Conservation (phyloP, 2,888 invertebrate species). For the Tenthredo notha region DNA sequence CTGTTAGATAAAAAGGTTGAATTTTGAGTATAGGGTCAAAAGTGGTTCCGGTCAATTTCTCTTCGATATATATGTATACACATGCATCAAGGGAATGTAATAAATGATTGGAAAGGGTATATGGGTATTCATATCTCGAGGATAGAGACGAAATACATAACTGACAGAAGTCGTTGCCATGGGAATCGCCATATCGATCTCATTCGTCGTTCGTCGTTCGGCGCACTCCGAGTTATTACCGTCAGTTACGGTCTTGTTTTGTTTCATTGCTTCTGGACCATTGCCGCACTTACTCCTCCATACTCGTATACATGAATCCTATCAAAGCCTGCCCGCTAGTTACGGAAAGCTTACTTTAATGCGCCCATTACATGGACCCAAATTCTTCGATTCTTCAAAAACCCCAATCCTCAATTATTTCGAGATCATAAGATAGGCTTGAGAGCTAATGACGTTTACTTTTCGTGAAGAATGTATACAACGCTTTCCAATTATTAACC, state of each 20-base stretch:
- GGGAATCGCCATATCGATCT: slow-evolving; percentile 51
- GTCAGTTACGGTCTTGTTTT: slow-evolving; percentile 49
- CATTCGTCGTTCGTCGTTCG: slow-evolving; percentile 45
- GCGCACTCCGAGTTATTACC: slow-evolving; percentile 48
- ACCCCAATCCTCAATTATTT: not conserved
- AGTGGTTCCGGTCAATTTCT: slow-evolving; percentile 29
- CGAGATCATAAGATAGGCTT: not conserved
- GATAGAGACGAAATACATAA: slow-evolving; percentile 15
- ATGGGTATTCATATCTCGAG: slow-evolving; percentile 16
- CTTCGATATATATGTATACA: no score
- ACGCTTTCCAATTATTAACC: not conserved
- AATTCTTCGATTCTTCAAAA: not conserved
- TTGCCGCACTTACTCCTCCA: slow-evolving; percentile 8
- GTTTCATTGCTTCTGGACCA: slow-evolving; percentile 50
- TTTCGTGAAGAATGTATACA: not conserved
- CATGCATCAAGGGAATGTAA: not conserved
- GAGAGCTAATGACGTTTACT: not conserved
- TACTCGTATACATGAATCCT: not conserved
- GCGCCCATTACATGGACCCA: not conserved
- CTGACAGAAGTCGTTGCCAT: slow-evolving; percentile 52
- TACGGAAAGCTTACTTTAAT: not conserved
- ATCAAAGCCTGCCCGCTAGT: not conserved
- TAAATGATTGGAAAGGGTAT: not conserved
- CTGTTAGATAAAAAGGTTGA: not conserved
- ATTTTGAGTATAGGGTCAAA: not conserved